Conservation (phyloP, 2,888 invertebrate genomes). For the Stratiomys singularior region DNA sequence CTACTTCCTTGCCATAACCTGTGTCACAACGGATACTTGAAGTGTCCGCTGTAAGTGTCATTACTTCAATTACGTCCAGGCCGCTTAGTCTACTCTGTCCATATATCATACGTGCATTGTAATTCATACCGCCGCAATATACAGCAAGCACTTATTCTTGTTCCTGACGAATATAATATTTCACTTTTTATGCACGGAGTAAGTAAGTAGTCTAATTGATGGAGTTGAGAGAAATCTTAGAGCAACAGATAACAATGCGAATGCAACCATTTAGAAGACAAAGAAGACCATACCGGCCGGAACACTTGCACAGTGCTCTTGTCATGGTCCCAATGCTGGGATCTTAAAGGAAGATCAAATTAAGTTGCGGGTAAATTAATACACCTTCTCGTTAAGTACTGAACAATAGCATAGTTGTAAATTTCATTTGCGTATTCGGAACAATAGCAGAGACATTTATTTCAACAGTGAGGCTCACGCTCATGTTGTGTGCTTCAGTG, state of each 20-base stretch:
- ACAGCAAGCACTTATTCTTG: constrained; percentile 11
- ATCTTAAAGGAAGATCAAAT: constrained; percentile 47
- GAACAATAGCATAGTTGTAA: constrained; percentile 6
- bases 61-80: constrained; percentile 16
- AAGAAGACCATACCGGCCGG: constrained; percentile 28
- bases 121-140: not conserved
- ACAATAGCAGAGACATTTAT: constrained; percentile 48
- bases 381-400: constrained; percentile 34
- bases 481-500: not conserved
- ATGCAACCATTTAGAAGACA: constrained; percentile 19
- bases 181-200: constrained; percentile 22
- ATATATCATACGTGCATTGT: constrained; percentile 2
- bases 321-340: constrained; percentile 19
- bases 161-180: constrained; percentile 28
- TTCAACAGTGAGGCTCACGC: constrained; percentile 38
- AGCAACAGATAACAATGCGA: constrained; percentile 33
- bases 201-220: constrained; percentile 33
- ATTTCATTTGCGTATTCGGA: constrained; percentile 46
- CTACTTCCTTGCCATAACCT: not conserved
- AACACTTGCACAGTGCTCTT: constrained; percentile 37
- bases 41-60: constrained; percentile 30
- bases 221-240: constrained; percentile 38
- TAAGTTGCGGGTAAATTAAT: constrained; percentile 51
- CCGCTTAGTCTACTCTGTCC: constrained; percentile 1
- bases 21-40: not conserved